Evolutionary conservation across 2,888 invertebrate species (phyloP), one percentile per base, ranked within the genome.

Genomic region (Xanthia togata): DNA sequence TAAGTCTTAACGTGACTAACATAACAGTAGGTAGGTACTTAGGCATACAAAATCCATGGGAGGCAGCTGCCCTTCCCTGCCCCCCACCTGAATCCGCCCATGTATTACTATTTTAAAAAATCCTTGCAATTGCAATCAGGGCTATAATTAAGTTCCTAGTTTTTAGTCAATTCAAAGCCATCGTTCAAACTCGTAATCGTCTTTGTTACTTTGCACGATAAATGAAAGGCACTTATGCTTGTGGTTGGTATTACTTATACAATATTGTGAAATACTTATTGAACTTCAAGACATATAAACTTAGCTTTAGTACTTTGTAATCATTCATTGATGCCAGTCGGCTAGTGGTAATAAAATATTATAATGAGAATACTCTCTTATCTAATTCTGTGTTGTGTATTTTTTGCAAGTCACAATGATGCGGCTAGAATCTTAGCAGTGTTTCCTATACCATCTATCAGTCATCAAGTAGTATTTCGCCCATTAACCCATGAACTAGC

Each of bases 391-490:
- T 77, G 50, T n/a, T 70, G 44, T 12, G 14, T 41, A 69, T 59
- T 76, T 64, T 17, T 76, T 50, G 8, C 63, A 17, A 78, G 26
- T 69, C 17, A 35, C 9, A 77, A 23, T 74, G 84, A 90, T 44
- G 77, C 88, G 0, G 89, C 88, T 3, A 89, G 79, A 77, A 90
- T 91, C 23, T 67, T 91, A 14, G 89, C 77, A 14, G 83, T 96
- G 0, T 90, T 94, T 62, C 93, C 96, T 1, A 86, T 89, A 4
- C 93, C 96, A 0, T 95, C 96, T 0, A 91, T 95, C 53, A 97
- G 96, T 72, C 97, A 97, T 80, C 96, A 96, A 88, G 89, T 95
- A 0, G 93, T 95, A 0, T 96, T 93, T 74, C 90, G 94, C 26
- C 90, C 93, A 2, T 73, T 97, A 5, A 92, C 92, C 14, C 89